Evolutionary conservation across 2,888 invertebrate genomes (phyloP), one percentile per base, ranked within the genome.

Genomic region (Mythimna albipuncta): DNA sequence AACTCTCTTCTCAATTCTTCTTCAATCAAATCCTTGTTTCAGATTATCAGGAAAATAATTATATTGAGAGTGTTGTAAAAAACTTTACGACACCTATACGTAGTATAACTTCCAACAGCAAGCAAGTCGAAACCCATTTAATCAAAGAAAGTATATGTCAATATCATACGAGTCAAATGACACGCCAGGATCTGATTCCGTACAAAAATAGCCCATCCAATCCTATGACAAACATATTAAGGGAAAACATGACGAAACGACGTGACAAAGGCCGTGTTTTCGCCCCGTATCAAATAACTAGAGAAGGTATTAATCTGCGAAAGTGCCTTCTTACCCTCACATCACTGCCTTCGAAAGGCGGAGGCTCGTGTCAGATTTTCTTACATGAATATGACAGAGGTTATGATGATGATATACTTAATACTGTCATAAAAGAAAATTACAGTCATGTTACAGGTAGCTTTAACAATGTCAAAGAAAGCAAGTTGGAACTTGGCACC

Each of bases 261-360:
- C 52, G 57, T 55, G 62, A 41, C 38, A 79, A 32, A 61, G 61
- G 54, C 16, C 65, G 57, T 62, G 71, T 70, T 69, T 65, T 21
- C 77, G n/a, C 44, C 58, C 21, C 55, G 55, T 79, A 68, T 79
- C 84, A 84, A 85, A 88, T 86, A 87, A 85, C 86, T 79, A 69
- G 79, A 82, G 69, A 62, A 76, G 77, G 81, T 87, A 90, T 91
- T 91, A 89, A 91, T 90, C 86, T 87, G 69, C 32, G 67, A 67
- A 83, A 90, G 89, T 84, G 82, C 76, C 83, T 72, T 83, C 72
- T 73, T 72, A 81, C 82, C 83, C 84, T 79, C 87, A 79, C 86
- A 69, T 78, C 77, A 72, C 79, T 85, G 79, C 72, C 75, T 81
- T 69, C 75, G 81, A 87, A 88, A 85, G 77, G 80, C 75, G 77